phyloP scores from a whole-genome alignment of 2,113 vertebrate genomes.

The Cervus canadensis region DNA sequence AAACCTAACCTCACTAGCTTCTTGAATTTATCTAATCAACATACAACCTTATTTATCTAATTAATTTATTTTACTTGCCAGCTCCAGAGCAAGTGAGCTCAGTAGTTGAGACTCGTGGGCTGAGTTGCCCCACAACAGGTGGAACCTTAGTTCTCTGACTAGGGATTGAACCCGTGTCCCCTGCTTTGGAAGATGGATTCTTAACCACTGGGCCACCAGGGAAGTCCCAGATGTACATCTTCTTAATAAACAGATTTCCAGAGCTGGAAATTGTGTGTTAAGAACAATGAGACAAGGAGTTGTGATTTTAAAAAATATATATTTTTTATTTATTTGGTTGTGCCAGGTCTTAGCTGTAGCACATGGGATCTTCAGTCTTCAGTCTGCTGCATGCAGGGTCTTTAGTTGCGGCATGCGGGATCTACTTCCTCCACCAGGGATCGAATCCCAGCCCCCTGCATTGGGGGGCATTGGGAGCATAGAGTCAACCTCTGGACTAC shows the following conservation, averaged over 20 bases:
- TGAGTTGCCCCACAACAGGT: neutral
- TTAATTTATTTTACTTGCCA: neutral
- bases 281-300: neutral
- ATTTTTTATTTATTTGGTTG: neutral
- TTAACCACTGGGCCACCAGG: neutral
- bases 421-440: neutral
- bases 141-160: neutral
- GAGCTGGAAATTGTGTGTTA: neutral
- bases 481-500: neutral
- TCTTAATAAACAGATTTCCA: neutral
- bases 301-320: neutral
- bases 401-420: rapidly evolving
- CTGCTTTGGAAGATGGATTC: neutral
- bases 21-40: neutral
- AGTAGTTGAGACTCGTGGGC: neutral
- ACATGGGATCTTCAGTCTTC: neutral
- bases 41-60: neutral
- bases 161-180: neutral
- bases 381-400: neutral
- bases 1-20: neutral
- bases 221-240: neutral
- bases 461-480: neutral
- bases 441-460: rapidly evolving
- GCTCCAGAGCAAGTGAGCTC: neutral
- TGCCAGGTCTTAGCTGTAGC: neutral